Conservation (phyloP, 2,888 invertebrate species). For the Agrochola circellaris region DNA sequence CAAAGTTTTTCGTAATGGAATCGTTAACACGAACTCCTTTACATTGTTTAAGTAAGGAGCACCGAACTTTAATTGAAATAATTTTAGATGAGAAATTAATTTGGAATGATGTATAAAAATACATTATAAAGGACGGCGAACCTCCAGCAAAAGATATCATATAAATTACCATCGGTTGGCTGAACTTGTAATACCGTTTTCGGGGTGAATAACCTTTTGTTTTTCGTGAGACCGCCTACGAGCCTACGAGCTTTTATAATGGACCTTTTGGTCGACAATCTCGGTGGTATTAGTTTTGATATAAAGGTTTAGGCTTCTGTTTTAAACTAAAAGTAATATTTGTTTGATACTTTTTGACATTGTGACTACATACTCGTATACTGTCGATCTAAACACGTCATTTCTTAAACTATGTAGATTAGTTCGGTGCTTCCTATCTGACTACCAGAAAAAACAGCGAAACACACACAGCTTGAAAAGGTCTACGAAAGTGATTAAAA, state of each 20-base stretch:
- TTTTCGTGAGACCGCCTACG: constrained; percentile 26
- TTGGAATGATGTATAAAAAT: neutral
- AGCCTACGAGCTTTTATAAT: constrained; percentile 23
- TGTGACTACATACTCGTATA: neutral
- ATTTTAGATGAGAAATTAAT: constrained; percentile 7
- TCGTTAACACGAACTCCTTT: constrained; percentile 21
- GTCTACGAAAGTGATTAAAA: neutral
- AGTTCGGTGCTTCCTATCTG: neutral
- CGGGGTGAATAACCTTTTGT: constrained; percentile 47
- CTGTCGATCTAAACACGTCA: neutral
- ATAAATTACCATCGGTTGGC: constrained; percentile 20
- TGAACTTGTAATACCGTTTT: constrained; percentile 27
- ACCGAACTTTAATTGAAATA: constrained; percentile 13
- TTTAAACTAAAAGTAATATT: constrained; percentile 7
- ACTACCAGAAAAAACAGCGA: too few species aligned
- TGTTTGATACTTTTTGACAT: neutral
- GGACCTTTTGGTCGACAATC: constrained; percentile 7
- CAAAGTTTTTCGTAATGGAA: constrained; percentile 23
- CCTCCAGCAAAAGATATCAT: constrained; percentile 22
- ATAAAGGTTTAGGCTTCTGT: constrained; percentile 3
- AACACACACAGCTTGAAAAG: neutral
- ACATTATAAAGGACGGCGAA: neutral
- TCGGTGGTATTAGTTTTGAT: constrained; percentile 28
- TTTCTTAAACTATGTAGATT: neutral
- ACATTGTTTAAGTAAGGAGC: constrained; percentile 5